Conservation (phyloP, 2,797 vertebrate genomes). For the Argya squamiceps region DNA sequence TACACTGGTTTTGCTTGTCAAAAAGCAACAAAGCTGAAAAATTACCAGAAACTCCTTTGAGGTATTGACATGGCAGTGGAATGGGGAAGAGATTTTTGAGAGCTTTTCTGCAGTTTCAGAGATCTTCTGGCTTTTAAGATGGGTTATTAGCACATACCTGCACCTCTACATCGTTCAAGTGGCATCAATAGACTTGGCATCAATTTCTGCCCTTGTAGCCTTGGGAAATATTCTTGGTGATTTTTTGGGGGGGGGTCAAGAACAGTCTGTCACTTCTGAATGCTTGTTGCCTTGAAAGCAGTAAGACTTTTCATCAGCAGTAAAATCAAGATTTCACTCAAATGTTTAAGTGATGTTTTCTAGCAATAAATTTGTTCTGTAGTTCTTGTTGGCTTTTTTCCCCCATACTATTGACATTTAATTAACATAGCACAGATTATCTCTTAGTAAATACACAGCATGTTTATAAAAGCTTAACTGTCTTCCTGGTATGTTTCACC, state of each 20-base stretch:
- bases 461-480: slow-evolving; percentile 1
- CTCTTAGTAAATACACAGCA: not conserved
- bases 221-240: not conserved
- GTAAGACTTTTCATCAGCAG: not conserved
- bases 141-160: not conserved
- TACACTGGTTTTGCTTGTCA: not conserved
- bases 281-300: not conserved
- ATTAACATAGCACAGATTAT: not conserved
- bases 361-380: not conserved
- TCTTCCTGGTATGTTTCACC: not conserved
- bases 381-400: not conserved
- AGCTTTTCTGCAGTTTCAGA: not conserved
- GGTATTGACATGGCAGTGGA: not conserved
- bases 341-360: not conserved
- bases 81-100: not conserved
- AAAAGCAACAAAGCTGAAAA: not conserved
- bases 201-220: not conserved
- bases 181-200: not conserved
- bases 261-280: not conserved
- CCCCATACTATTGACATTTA: not conserved
- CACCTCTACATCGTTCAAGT: not conserved
- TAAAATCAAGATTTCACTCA: not conserved
- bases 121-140: not conserved
- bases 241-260: no score
- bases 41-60: not conserved